Conservation (phyloP, 2,113 vertebrate genomes). For the Brachionichthys hirsutus region DNA sequence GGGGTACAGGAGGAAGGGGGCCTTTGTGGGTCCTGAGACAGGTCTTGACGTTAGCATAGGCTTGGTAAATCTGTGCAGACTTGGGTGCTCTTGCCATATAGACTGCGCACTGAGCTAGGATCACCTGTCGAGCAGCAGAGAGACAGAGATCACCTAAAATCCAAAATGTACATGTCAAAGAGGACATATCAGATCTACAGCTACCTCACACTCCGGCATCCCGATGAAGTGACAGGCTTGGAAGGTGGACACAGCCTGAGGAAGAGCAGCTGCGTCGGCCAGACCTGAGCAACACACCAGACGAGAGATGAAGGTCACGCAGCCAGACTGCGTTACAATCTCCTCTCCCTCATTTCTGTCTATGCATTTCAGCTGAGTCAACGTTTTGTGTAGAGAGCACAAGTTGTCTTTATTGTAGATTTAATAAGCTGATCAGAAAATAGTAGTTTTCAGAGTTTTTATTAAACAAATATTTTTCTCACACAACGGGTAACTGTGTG, state of each 20-base stretch:
- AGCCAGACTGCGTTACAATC: neutral
- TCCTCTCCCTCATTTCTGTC: neutral
- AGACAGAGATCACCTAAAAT: too few relatives aligned
- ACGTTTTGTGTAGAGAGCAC: neutral
- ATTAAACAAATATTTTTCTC: neutral
- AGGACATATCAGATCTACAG: too few relatives aligned
- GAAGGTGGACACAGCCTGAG: slow-evolving; percentile 92
- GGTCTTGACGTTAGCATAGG: slow-evolving; percentile 87
- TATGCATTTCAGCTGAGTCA: neutral
- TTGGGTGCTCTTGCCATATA: slow-evolving; percentile 92
- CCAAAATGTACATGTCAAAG: too few relatives aligned
- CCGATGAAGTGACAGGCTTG: slow-evolving; percentile 97
- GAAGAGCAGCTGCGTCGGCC: slow-evolving; percentile 89
- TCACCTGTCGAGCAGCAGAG: slow-evolving; percentile 79
- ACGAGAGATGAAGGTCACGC: slow-evolving; percentile 1
- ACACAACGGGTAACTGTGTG: too few relatives aligned
- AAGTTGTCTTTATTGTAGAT: too few relatives aligned
- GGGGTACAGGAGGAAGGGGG: slow-evolving; percentile 88
- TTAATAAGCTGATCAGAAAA: neutral
- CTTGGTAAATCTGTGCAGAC: slow-evolving; percentile 87
- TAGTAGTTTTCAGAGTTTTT: too few relatives aligned
- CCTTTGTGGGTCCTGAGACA: slow-evolving; percentile 88
- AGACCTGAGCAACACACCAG: slow-evolving; percentile 77
- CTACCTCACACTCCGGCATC: slow-evolving; percentile 98
- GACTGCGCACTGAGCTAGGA: slow-evolving; percentile 92